A percentile compares a stretch with the other conserved stretches of the same genome.
phyloP scores from a whole-genome alignment of 2,113 vertebrate species.

The Canis aureus region DNA sequence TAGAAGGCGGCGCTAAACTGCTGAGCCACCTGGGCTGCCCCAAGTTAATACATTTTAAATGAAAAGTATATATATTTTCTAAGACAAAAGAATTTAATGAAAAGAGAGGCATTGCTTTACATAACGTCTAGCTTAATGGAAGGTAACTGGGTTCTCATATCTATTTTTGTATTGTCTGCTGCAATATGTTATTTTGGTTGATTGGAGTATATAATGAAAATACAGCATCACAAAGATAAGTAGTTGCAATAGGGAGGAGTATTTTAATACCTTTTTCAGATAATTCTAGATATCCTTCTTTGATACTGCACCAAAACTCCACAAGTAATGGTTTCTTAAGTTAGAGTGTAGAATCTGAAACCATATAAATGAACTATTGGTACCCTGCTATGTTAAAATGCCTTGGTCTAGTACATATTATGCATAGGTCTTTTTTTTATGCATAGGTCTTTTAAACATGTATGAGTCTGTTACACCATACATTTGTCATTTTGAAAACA shows the following conservation, averaged over 20 bases:
- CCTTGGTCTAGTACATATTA: neutral
- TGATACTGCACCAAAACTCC: neutral
- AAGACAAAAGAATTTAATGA: slow-evolving; percentile 18
- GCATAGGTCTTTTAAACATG: neutral
- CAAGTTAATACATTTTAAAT: neutral
- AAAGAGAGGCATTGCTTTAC: neutral
- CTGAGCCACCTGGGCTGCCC: too few relatives aligned
- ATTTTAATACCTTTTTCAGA: neutral
- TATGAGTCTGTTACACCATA: neutral
- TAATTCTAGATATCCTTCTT: neutral
- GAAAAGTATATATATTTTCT: slow-evolving; percentile 11
- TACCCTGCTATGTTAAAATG: neutral
- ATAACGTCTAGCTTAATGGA: neutral
- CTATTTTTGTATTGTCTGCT: neutral
- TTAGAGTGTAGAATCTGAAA: neutral
- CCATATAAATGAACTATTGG: neutral
- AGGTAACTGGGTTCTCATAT: neutral
- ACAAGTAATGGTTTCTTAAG: neutral
- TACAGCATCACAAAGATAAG: neutral
- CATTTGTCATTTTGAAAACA: slow-evolving; percentile 21
- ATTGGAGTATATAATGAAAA: neutral
- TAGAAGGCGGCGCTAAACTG: too few relatives aligned
- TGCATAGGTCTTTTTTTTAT: neutral
- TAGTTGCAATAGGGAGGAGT: slow-evolving; percentile 6
- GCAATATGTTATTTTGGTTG: neutral